Conservation (phyloP, 2,888 invertebrate species). For the Lamproptera curius region DNA sequence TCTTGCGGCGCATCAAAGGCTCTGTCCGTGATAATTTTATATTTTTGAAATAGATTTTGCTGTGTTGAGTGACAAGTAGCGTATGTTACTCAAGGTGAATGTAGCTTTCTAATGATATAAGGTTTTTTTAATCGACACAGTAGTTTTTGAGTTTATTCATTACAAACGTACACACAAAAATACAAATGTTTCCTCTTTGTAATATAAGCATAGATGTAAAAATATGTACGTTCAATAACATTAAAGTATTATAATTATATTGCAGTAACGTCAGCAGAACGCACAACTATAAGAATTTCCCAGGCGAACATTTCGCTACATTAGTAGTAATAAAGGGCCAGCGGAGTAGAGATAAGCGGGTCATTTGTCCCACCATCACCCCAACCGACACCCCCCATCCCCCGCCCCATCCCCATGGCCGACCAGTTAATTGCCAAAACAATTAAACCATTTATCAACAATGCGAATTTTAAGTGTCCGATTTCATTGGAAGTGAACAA, state of each 20-base stretch:
- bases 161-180: no score
- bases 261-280: neutral
- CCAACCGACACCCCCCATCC: slow-evolving; percentile 20
- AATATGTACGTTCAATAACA: neutral
- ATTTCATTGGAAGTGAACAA: slow-evolving; percentile 35
- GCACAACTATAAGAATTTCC: neutral
- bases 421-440: slow-evolving; percentile 60
- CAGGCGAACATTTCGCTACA: neutral
- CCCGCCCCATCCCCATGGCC: slow-evolving; percentile 16
- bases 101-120: no score
- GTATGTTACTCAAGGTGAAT: no score
- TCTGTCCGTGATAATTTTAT: no score
- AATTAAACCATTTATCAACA: slow-evolving; percentile 62
- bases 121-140: no score
- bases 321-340: slow-evolving; percentile 9
- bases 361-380: slow-evolving; percentile 23
- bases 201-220: neutral
- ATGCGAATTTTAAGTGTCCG: slow-evolving; percentile 46
- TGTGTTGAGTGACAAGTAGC: no score
- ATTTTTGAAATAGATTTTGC: no score
- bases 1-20: neutral
- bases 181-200: no score
- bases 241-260: neutral
- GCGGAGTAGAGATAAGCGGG: slow-evolving; percentile 26
- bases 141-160: no score